phyloP scores from a whole-genome alignment of 2,888 invertebrate species.

The Venusia cambrica region DNA sequence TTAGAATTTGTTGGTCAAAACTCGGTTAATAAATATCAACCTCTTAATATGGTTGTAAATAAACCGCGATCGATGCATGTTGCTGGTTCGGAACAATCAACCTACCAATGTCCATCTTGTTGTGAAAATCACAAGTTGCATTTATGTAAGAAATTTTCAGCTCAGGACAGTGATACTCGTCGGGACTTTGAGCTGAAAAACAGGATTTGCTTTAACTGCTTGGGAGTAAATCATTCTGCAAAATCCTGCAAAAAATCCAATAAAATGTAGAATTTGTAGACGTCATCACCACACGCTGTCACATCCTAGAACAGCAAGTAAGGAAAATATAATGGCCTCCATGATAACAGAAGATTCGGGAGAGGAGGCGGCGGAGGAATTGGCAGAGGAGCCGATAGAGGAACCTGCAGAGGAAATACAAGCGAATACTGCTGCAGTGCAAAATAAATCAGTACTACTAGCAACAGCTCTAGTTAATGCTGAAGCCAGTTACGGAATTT shows the following conservation, averaged over 20 bases:
- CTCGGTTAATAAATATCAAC: background rate
- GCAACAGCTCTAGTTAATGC: constrained; percentile 3
- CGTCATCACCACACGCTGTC: constrained; percentile 13
- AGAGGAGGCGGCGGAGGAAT: background rate
- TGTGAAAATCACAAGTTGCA: constrained; percentile 3
- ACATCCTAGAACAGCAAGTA: constrained; percentile 10
- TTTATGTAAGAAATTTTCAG: constrained; percentile 4
- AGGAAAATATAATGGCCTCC: constrained; percentile 1
- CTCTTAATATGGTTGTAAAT: no score
- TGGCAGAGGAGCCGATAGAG: background rate
- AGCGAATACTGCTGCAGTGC: constrained; percentile 1
- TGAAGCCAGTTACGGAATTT: background rate
- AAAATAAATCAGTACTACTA: constrained; percentile 2
- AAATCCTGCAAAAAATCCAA: background rate
- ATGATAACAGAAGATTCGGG: constrained; percentile 2
- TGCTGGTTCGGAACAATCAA: background rate
- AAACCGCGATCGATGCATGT: constrained; percentile 4
- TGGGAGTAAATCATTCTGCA: constrained; percentile 10
- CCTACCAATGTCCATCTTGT: constrained; percentile 3
- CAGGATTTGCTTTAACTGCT: constrained; percentile 9
- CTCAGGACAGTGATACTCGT: constrained; percentile 1
- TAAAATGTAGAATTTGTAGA: constrained; percentile 2
- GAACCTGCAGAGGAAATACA: constrained; percentile 3
- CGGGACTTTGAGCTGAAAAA: constrained; percentile 4
- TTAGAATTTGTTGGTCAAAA: constrained; percentile 7